phyloP scores from a whole-genome alignment of 2,888 invertebrate genomes.

The Oscheius sp. region DNA sequence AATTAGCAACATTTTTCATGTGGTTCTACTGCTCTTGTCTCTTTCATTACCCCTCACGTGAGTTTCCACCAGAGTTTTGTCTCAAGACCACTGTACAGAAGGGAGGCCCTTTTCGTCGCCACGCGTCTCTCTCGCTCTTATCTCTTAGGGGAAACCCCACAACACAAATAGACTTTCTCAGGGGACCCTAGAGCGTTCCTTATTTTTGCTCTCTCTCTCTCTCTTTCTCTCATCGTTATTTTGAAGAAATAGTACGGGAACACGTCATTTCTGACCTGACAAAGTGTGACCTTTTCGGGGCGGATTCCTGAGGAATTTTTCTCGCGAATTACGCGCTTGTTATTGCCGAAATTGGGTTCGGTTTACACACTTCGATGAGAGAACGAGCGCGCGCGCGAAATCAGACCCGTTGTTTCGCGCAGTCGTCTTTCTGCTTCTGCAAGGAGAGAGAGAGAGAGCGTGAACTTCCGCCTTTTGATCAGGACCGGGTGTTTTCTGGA shows the following conservation, averaged over 20 bases:
- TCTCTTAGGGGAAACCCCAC: no score
- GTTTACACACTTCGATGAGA: conserved; percentile 15
- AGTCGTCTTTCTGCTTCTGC: no score
- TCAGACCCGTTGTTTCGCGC: conserved; percentile 2
- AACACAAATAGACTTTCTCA: no score
- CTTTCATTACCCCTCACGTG: neutral
- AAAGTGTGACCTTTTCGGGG: neutral
- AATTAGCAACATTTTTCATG: no score
- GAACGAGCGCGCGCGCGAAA: conserved; percentile 4
- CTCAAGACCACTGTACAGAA: neutral
- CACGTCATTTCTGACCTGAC: no score
- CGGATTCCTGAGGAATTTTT: neutral
- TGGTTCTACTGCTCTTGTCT: no score
- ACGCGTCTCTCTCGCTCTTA: neutral
- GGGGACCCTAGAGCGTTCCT: neutral
- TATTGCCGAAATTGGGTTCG: conserved; percentile 4
- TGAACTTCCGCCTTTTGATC: no score
- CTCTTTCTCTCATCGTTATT: neutral
- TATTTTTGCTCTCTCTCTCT: neutral
- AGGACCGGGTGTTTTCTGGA: no score
- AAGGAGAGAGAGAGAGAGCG: no score
- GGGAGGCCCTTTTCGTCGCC: neutral
- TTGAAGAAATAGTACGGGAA: neutral
- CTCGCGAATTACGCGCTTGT: conserved; percentile 19
- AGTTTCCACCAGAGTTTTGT: neutral